phyloP scores from a whole-genome alignment of 2,888 invertebrate species.

The Portevinia maculata region DNA sequence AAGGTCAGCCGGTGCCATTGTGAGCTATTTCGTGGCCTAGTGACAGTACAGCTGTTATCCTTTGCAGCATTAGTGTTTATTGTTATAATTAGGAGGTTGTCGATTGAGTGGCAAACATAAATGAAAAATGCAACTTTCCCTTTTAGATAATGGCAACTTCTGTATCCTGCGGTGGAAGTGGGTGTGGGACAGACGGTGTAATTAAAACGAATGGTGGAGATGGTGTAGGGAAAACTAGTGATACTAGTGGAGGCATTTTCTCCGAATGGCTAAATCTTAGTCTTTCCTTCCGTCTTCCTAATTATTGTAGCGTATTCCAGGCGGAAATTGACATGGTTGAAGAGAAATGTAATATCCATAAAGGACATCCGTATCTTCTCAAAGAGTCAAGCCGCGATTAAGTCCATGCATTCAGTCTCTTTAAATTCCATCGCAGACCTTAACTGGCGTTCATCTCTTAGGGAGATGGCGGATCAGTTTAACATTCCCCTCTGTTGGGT shows the following conservation, averaged over 20 bases:
- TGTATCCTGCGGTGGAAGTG: too few species aligned
- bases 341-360: too few species aligned
- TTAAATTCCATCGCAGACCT: too few species aligned
- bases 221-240: not conserved
- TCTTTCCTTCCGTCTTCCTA: too few species aligned
- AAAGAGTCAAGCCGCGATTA: too few species aligned
- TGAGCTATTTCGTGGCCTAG: conserved; percentile 26
- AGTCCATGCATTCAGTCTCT: too few species aligned
- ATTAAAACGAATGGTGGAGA: not conserved
- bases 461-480: too few species aligned
- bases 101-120: not conserved
- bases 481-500: too few species aligned
- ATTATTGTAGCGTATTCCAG: too few species aligned
- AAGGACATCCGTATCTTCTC: too few species aligned
- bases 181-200: not conserved
- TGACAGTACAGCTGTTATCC: conserved; percentile 20
- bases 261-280: not conserved
- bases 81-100: conserved; percentile 27
- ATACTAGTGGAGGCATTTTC: not conserved
- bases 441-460: too few species aligned
- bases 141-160: conserved; percentile 5
- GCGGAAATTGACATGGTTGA: too few species aligned
- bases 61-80: conserved; percentile 51
- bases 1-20: conserved; percentile 46
- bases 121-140: conserved; percentile 14